Evolutionary conservation across 2,113 vertebrate species (phyloP), one percentile per base, ranked within the genome.

Genomic region (Amphiprion percula): DNA sequence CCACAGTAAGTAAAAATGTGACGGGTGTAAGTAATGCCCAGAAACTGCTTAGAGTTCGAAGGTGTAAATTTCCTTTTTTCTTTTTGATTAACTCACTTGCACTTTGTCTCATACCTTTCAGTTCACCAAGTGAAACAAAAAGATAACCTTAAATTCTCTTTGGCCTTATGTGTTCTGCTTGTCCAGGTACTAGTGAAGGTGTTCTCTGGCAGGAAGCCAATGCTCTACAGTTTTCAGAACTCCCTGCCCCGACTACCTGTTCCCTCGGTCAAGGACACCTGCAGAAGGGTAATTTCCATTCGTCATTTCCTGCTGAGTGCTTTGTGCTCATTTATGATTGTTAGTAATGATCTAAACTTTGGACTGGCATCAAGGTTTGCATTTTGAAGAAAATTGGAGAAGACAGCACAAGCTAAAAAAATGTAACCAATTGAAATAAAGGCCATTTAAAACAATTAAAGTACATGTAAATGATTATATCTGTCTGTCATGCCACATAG

Each of bases 211-310:
- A 95, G 95, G 10, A 99, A 97, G 68, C 98, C 97, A 50, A 97
- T 99, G 97, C 77, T 98, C 14, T 99, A 98, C 91, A 99, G 98
- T 86, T 99, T 99, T 93, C 98, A 99, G 94, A 97, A 95, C 0
- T 97, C 97, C 0, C 87, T 99, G 53, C 98, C 98, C 0, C 95
- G 96, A 23, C 89, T 98, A 44, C 97, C 98, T 0, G 96, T 99
- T 68, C 98, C 98, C 2, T 5, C 93, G 2, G 86, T 99, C 56
- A 95, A 95, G 77, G 95, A 97, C 89, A 99, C 98, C 0, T 93
- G 97, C 82, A 93, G 11, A 33, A 94, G 97, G 94, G 98, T 99
- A 83, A 49, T 94, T 91, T 50, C 1, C 24, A 1, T 5, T 15
- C 71, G 9, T 68, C 10, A 41, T 19, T 21, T 64, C 30, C 56